Evolutionary conservation across 2,113 vertebrate species (phyloP), one percentile per base, ranked within the genome.

Genomic region (Malaclemys terrapin): DNA sequence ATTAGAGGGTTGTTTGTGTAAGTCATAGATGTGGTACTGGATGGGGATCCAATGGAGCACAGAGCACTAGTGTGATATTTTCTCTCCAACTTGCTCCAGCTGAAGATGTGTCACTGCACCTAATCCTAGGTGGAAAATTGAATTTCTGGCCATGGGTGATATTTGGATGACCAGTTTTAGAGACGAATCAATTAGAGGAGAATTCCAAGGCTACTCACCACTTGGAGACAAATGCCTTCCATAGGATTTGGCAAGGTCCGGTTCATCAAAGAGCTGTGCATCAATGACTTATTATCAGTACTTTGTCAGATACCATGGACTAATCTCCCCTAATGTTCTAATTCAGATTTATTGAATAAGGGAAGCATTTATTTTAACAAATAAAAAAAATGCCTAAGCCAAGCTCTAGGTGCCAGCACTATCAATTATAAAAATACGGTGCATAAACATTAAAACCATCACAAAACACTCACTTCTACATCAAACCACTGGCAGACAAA

Each of bases 341-440:
- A 31, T 11, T 10, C 5, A 2, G 2, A 6, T 8, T 8, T 29
- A 25, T 38, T 2, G 3, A 80, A 82, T 65, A 52, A 10, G 8
- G 10, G 5, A 11, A 0, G 0, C 5, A 47, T 76, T 42, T 91
- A 0, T 87, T 89, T 14, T 49, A 42, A 38, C 19, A 57, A 94
- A 27, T 29, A 2, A 11, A 38, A 2, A 11, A 38, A 62, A 45
- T 54, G n/a, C 35, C 65, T 91, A 75, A 65, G 50, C 45, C 69
- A 59, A 24, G 5, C 10, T 76, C 38, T 49, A 47, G 16, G 8
- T 8, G 3, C 35, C 35, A 24, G 17, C 54, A 75, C 27, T 56
- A 59, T 29, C 22, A 1, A 47, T 54, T 84, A 20, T 35, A 57
- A 35, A 86, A 57, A 42, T 59, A 54, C 62, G 35, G 50, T 75